Evolutionary conservation across 1,140 invertebrate species (phyloP), one percentile per base, ranked within the genome.

Genomic region (Drosophila mojavensis): DNA sequence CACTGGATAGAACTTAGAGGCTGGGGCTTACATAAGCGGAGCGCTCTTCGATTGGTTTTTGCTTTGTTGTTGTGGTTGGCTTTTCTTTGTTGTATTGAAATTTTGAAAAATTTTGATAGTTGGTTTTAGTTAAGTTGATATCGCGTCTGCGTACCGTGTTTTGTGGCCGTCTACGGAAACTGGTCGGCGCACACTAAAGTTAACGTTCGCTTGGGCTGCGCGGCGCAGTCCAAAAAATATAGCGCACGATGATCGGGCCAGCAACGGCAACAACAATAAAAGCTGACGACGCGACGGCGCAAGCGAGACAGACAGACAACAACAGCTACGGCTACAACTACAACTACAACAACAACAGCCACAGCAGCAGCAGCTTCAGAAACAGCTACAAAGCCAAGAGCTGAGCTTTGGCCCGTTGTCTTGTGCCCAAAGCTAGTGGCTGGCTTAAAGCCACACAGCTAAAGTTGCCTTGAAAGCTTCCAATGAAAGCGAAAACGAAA

Each of bases 121-220:
- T 65, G 73, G 33, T 1, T 39, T 39, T 11, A 36, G 10, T 36
- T 48, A 61, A 58, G 58, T 28, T 56, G 67, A 47, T 50, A 28
- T 62, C 50, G 69, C 79, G 76, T 81, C 78, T 79, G 62, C 60
- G 76, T 80, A 47, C 72, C 72, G 72, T 71, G 10, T 73, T 79
- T 81, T 91, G 90, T 91, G 90, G 90, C 90, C 90, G 90, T 91
- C 90, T 91, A 90, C 90, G 79, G 88, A 91, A 91, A 91, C 90
- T 89, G 83, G 88, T 91, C 90, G 90, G 90, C 90, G 84, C 90
- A 91, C 90, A 91, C 90, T 91, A 82, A 91, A 90, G 84, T 89
- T 81, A 89, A 89, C 70, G 80, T 76, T 88, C 83, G 84, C 83
- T 82, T 56, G 76, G 83, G 69, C 77, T 70, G 84, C 80, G 81